Percentiles rank a stretch among this genome's conserved stretches.
Evolutionary conservation across 2,113 vertebrate genomes (phyloP).

Genomic region (Tragulus kanchil): DNA sequence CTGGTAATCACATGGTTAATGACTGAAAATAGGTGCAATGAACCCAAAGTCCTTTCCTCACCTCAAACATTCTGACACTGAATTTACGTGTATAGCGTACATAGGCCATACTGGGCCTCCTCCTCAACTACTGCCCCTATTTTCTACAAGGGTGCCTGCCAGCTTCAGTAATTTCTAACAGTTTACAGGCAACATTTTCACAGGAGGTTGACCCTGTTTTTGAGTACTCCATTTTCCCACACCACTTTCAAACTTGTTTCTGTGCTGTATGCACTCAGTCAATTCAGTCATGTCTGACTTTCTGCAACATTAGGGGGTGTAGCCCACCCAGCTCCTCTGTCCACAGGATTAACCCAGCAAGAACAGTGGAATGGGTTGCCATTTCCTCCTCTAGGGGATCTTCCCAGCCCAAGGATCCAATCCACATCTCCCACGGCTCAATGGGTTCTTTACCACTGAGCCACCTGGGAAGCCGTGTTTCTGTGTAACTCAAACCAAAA

Average conservation of each 20-base stretch:
- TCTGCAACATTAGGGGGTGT: neutral
- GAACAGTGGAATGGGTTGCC: neutral
- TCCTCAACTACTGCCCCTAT: neutral
- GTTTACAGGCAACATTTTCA: neutral
- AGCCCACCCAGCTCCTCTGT: neutral
- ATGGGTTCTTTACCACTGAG: neutral
- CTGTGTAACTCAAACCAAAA: neutral
- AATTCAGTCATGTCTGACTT: neutral
- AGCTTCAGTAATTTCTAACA: neutral
- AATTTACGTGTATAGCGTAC: rapidly evolving
- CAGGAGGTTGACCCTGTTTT: neutral
- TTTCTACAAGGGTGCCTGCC: neutral
- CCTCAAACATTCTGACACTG: neutral
- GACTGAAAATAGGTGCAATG: neutral
- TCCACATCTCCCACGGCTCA: neutral
- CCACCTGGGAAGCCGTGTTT: neutral
- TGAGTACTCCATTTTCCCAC: neutral
- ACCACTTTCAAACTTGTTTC: neutral
- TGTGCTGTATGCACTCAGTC: neutral
- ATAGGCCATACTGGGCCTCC: neutral
- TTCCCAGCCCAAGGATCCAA: neutral
- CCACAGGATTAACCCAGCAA: neutral
- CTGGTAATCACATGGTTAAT: neutral
- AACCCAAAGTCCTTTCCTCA: neutral
- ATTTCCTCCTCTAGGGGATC: neutral